Base-by-base conservation (phyloP, 2,888 invertebrate genomes). In the Cryptocephalus moraei region DNA sequence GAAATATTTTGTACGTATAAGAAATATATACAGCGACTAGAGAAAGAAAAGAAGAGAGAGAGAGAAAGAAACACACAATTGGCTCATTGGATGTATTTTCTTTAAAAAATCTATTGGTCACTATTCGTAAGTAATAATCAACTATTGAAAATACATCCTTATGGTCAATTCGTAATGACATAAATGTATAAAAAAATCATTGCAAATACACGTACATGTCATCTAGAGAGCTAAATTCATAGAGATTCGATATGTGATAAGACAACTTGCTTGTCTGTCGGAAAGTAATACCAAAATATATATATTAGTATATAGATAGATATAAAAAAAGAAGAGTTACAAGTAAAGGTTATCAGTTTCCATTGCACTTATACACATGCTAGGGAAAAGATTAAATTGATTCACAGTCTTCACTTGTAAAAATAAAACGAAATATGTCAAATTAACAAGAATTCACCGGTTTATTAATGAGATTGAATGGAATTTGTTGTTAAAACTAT, bases 11-110 rank as follows among this genome's bases (percentile, higher is more conserved):
- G 61, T 63, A 63, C 63, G 62, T 62, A 58, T 60, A 53, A 52
- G 57, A 63, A 56, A 62, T 65, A 65, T 65, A 62, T 65, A 65
- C 65, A 64, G 60, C 63, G 65, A 65, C 65, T 65, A 65, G 65
- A 65, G 59, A 61, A 62, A 40, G 55, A 56, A 57, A 62, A 61
- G 58, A 60, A 58, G 57, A 53, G 58, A 22, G 22, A 22, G 22
- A 22, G 22, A 22, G 22, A 22, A 48, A 46, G 43, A 39, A 48
- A 39, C 41, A 49, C 46, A 49, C 22, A 13, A 32, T 10, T 41
- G 44, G 52, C 36, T 36, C 12, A 36, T 4, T 36, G 12, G 36
- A n/a, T 11, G 11, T 11, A 36, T 36, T 36, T 6, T 6, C n/a
- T 11, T 12, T 2, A 36, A 36, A 36, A 11, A 11, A 6, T n/a